A percentile compares a stretch with the other conserved stretches of the same genome.
phyloP scores from a whole-genome alignment of 2,113 vertebrate species.

The Nettapus auritus region DNA sequence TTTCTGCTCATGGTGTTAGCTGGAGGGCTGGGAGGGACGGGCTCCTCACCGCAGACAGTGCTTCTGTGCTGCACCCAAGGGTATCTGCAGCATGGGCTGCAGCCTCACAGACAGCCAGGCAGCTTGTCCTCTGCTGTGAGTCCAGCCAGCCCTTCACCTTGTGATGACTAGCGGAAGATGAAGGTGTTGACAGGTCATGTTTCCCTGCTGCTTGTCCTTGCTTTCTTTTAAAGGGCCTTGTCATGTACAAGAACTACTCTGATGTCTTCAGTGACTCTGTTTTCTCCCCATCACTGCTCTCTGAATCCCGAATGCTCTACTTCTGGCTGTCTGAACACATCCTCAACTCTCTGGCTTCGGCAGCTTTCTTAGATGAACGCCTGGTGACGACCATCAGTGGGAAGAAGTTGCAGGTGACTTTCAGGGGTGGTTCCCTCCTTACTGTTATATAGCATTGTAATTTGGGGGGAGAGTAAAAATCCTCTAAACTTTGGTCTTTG shows the following conservation, averaged over 20 bases:
- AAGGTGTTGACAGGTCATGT: not conserved
- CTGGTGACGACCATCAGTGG: constrained; percentile 75
- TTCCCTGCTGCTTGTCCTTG: not conserved
- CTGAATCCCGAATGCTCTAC: constrained; percentile 83
- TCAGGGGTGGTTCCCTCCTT: not conserved
- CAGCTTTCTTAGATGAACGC: constrained; percentile 79
- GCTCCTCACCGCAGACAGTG: not conserved
- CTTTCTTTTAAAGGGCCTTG: constrained; percentile 75
- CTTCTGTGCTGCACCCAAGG: not conserved
- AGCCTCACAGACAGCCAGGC: rapidly evolving
- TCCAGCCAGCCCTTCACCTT: not conserved
- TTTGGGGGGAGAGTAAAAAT: not conserved
- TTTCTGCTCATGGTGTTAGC: rapidly evolving
- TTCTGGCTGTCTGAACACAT: constrained; percentile 86
- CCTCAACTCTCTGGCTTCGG: constrained; percentile 76
- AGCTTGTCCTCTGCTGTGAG: not conserved
- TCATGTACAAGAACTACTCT: constrained; percentile 73
- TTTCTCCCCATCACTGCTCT: constrained; percentile 79
- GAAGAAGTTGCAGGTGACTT: constrained; percentile 79
- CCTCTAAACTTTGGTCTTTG: rapidly evolving
- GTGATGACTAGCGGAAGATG: too few relatives aligned
- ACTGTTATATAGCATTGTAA: rapidly evolving
- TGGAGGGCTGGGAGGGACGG: not conserved
- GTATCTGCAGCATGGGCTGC: not conserved
- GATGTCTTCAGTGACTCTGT: constrained; percentile 66